Conservation (phyloP, 2,113 vertebrate genomes). For the Istiophorus platypterus region DNA sequence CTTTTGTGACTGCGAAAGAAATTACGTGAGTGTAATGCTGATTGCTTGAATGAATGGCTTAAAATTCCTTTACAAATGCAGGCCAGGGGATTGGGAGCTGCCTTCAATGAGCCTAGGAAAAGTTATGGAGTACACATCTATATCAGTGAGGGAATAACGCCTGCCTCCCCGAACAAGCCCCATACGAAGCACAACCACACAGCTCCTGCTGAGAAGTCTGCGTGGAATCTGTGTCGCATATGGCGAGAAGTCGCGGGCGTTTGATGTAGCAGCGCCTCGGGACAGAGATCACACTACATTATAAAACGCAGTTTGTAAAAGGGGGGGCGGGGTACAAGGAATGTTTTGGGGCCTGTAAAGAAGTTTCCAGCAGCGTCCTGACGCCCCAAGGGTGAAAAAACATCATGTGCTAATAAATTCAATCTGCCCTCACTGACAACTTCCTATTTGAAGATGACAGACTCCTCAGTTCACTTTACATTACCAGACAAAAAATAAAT, state of each 20-base stretch:
- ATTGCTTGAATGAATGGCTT: constrained; percentile 65
- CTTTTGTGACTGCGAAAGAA: constrained; percentile 42
- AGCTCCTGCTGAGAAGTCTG: constrained; percentile 52
- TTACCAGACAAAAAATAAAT: constrained; percentile 9
- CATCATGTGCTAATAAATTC: constrained; percentile 69
- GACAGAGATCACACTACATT: constrained; percentile 80
- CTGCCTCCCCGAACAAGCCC: constrained; percentile 51
- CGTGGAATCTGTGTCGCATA: constrained; percentile 67
- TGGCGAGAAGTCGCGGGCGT: constrained; percentile 61
- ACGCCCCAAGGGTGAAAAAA: constrained; percentile 56
- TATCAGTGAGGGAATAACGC: constrained; percentile 41
- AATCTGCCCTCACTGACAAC: constrained; percentile 64
- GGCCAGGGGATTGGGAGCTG: constrained; percentile 37
- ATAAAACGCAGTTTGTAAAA: constrained; percentile 76
- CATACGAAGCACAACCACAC: constrained; percentile 48
- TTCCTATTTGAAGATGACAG: constrained; percentile 34
- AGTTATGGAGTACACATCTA: constrained; percentile 38
- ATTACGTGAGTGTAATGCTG: constrained; percentile 16
- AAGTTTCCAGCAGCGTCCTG: constrained; percentile 63
- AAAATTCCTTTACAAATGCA: constrained; percentile 57
- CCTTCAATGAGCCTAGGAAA: constrained; percentile 15
- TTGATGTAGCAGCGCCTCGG: constrained; percentile 74
- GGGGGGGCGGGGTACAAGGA: constrained; percentile 37
- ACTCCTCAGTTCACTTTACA: constrained; percentile 26
- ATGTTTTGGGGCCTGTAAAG: constrained; percentile 72